phyloP scores from a whole-genome alignment of 2,113 vertebrate species.

The Rhombomys opimus region DNA sequence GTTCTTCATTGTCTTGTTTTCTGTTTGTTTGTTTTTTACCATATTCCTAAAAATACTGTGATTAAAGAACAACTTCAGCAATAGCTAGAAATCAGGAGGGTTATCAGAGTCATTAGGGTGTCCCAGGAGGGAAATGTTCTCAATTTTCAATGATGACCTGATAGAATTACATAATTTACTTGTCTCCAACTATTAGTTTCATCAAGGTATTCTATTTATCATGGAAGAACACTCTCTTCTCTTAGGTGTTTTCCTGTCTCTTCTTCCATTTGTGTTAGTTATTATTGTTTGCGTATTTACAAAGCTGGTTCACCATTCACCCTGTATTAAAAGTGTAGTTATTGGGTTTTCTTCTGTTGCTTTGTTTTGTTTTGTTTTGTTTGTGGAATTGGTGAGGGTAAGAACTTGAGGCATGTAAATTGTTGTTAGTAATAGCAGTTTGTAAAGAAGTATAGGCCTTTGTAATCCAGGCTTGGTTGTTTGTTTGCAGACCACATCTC shows the following conservation, averaged over 20 bases:
- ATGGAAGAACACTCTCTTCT: neutral
- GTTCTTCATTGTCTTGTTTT: neutral
- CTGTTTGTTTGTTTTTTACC: neutral
- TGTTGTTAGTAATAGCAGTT: neutral
- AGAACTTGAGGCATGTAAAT: slow-evolving; percentile 66
- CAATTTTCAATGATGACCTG: neutral
- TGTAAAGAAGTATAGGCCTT: slow-evolving; percentile 22
- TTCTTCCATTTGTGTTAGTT: slow-evolving; percentile 8
- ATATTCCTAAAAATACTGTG: neutral
- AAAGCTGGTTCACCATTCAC: slow-evolving; percentile 56
- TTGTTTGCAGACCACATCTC: slow-evolving; percentile 37
- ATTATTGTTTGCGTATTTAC: slow-evolving; percentile 52
- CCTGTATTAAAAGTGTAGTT: slow-evolving; percentile 51
- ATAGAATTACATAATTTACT: neutral
- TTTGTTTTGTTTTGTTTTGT: no score
- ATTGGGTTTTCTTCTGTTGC: neutral
- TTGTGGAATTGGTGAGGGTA: neutral
- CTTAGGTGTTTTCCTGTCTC: neutral
- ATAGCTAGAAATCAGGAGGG: neutral
- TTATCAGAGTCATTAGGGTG: no score
- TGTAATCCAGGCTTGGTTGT: slow-evolving; percentile 51
- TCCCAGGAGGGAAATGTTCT: no score
- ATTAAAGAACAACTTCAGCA: neutral
- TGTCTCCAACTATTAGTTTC: neutral
- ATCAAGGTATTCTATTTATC: neutral